Evolutionary conservation across 2,888 invertebrate species (phyloP), one percentile per base, ranked within the genome.

Genomic region (Xestia c-nigrum): DNA sequence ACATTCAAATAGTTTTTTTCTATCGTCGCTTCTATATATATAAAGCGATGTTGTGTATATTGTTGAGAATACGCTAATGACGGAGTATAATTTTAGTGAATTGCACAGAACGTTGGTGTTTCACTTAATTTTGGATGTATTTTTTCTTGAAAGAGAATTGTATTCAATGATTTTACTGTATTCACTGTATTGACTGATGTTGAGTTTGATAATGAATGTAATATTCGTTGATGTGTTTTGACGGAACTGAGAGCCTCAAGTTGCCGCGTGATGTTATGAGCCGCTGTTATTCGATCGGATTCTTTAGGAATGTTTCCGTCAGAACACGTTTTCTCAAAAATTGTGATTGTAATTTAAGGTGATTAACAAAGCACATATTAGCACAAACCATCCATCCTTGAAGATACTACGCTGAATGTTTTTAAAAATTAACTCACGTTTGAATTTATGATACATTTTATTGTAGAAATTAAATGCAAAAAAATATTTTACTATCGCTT

Each of bases 391-490:
- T 96, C 96, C 96, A 96, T 96, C 96, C 96, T 95, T 93, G 93
- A 93, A 95, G 89, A 89, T 92, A 95, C 91, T 95, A 95, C 91
- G 95, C 95, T 95, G 94, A 94, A 95, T 95, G 95, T 96, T 96
- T 95, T 95, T 93, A 95, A 94, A 47, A 92, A 93, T 95, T 88
- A 93, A 95, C 91, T 95, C 96, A 95, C 95, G 96, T 96, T 96
- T 96, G 94, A 96, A 96, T 96, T 96, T 96, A 96, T 96, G 93
- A 96, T 95, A 96, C 96, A 96, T 96, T 96, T 96, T 96, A 96
- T 96, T 95, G 92, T 94, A 94, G 95, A 95, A 95, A 89, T 89
- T 87, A 85, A 89, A 87, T 82, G 87, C 85, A 92, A 93, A 93
- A 47, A 95, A 93, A 95, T 96, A 96, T 96, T 96, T 96, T 96